Evolutionary conservation across 1,140 invertebrate genomes (phyloP).

Genomic region (Melipona quadrifasciata): DNA sequence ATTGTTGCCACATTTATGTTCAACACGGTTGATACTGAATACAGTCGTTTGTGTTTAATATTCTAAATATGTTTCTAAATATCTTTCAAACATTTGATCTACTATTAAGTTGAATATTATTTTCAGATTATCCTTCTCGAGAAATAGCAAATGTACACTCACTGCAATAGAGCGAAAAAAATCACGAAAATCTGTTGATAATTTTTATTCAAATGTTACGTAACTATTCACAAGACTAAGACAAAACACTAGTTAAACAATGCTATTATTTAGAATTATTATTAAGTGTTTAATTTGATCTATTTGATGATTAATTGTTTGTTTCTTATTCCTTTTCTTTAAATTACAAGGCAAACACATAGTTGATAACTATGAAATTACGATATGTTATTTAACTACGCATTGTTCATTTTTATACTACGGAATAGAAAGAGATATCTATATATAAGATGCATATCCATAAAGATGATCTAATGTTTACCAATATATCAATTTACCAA

Average conservation of each 20-base stretch:
- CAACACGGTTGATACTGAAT: not conserved
- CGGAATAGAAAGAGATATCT: conserved; percentile 31
- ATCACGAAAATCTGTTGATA: conserved; percentile 24
- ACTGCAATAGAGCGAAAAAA: not conserved
- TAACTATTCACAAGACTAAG: conserved; percentile 22
- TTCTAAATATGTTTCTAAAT: not conserved
- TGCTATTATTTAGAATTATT: not conserved
- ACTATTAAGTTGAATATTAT: not conserved
- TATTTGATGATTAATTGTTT: not conserved
- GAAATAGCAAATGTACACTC: no score
- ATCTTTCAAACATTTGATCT: not conserved
- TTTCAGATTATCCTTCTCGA: not conserved
- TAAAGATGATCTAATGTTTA: conserved; percentile 12
- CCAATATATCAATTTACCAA: not conserved
- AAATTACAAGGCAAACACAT: not conserved
- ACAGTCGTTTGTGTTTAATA: not conserved
- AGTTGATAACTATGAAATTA: not conserved
- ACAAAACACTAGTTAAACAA: conserved; percentile 14
- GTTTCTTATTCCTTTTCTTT: not conserved
- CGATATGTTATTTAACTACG: conserved; percentile 1
- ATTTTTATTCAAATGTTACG: conserved; percentile 30
- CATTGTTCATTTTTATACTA: conserved; percentile 15
- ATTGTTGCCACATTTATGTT: not conserved
- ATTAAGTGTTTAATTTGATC: not conserved
- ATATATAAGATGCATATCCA: conserved; percentile 42